These are phyloP conservation scores for Oxycera nigricornis DNA, from an alignment of 2,888 invertebrate genomes.

Conservation along the genomic window DNA sequence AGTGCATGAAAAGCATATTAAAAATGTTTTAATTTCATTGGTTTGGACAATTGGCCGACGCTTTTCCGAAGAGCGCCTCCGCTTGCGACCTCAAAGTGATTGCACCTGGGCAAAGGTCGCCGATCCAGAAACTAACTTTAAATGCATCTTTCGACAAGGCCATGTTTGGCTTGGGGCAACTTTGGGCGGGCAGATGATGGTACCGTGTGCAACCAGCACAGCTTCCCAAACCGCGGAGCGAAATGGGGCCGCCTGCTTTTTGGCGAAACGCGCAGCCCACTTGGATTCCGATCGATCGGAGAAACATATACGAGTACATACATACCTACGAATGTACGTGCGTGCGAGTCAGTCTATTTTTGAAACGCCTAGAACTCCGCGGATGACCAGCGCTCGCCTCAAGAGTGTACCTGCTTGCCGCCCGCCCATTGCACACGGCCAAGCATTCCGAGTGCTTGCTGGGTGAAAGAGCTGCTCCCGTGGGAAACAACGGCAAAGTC, in stretches of 20 bases:
- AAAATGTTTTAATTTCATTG: constrained; percentile 35
- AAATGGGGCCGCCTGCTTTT: not conserved
- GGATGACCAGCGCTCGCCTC: not conserved
- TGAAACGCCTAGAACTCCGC: constrained; percentile 25
- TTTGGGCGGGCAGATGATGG: too few species aligned
- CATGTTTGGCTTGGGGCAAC: too few species aligned
- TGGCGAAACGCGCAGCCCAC: not conserved
- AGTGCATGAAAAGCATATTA: constrained; percentile 37
- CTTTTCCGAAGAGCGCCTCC: not conserved
- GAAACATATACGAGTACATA: not conserved
- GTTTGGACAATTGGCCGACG: not conserved
- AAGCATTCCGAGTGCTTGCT: not conserved
- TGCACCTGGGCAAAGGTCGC: constrained; percentile 1
- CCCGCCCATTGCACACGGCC: constrained; percentile 21
- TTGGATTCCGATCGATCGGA: not conserved
- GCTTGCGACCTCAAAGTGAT: not conserved
- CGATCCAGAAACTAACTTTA: too few species aligned
- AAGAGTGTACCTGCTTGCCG: not conserved
- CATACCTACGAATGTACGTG: not conserved
- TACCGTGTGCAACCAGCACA: constrained; percentile 22
- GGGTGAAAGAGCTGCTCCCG: constrained; percentile 15
- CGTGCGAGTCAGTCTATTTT: constrained; percentile 23
- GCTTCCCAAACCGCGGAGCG: not conserved
- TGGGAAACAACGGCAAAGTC: constrained; percentile 14
- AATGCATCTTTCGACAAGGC: too few species aligned